Evolutionary conservation across 35 echinoderm and acorn worm genomes (phyloP).

Genomic region (Heliocidaris erythrogramma): DNA sequence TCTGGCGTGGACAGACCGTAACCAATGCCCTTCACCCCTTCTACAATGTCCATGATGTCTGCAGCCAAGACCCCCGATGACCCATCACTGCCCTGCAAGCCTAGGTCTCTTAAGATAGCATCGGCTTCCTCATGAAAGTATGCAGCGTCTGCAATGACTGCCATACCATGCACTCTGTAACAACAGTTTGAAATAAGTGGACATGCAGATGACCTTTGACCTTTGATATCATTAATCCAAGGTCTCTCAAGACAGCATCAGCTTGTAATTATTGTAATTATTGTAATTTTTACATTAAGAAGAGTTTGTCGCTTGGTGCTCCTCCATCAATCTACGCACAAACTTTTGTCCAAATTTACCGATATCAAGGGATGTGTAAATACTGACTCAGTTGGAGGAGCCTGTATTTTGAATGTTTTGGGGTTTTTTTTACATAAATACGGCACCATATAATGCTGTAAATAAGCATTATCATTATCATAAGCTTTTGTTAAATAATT

Average conservation of each 20-base stretch:
- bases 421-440: too few species aligned
- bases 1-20: slow-evolving; percentile 83
- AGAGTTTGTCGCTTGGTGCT: too few species aligned
- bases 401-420: too few species aligned
- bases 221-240: not conserved
- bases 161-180: slow-evolving; percentile 79
- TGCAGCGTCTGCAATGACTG: slow-evolving; percentile 68
- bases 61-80: slow-evolving; percentile 45
- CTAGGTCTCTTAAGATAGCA: slow-evolving; percentile 53
- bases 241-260: not conserved
- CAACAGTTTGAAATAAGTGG: not conserved
- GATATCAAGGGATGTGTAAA: too few species aligned
- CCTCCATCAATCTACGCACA: too few species aligned
- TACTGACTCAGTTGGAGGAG: too few species aligned
- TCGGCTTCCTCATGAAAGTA: slow-evolving; percentile 29
- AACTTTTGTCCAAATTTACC: too few species aligned
- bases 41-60: slow-evolving; percentile 71
- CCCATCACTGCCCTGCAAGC: slow-evolving; percentile 46
- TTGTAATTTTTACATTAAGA: too few species aligned
- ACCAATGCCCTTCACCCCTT: slow-evolving; percentile 74
- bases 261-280: too few species aligned
- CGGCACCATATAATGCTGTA: too few species aligned
- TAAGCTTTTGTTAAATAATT: too few species aligned
- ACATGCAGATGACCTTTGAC: not conserved
- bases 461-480: too few species aligned